A percentile compares a stretch with the other conserved stretches of the same genome.
These are phyloP conservation scores for Galaxea fascicularis DNA, from an alignment of 92 coral and sea anemone species.

Conservation along the genomic window DNA sequence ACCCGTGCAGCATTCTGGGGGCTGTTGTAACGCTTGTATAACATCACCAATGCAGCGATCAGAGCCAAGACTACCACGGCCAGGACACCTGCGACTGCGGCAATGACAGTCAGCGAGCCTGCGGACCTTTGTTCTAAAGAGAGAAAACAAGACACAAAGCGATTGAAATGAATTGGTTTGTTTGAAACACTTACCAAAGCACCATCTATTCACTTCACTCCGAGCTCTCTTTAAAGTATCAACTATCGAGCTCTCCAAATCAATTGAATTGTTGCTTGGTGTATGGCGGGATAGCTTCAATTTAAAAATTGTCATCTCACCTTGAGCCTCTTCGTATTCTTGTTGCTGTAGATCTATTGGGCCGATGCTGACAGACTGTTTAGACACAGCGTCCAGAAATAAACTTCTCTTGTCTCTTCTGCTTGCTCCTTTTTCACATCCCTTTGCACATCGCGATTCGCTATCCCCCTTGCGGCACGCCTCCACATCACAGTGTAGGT, in stretches of 20 bases:
- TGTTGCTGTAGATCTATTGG: background rate
- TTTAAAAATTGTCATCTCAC: background rate
- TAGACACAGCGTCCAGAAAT: constrained; percentile 24
- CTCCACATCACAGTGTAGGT: constrained; percentile 73
- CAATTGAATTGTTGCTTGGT: too few relatives aligned
- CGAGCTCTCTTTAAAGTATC: too few relatives aligned
- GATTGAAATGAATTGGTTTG: background rate
- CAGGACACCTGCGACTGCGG: constrained; percentile 78
- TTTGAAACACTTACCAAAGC: background rate
- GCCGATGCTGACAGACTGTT: constrained; percentile 14
- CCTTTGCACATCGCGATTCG: constrained; percentile 74
- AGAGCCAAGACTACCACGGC: constrained; percentile 77
- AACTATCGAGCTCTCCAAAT: too few relatives aligned
- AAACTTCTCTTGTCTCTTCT: constrained; percentile 77
- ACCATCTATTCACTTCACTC: background rate
- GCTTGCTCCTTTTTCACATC: constrained; percentile 36
- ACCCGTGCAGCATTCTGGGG: constrained; percentile 62
- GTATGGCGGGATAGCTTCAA: too few relatives aligned
- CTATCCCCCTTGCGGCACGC: constrained; percentile 79
- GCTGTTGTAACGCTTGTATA: constrained; percentile 56
- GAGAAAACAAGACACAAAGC: background rate
- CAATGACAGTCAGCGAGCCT: constrained; percentile 68
- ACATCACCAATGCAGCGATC: constrained; percentile 68
- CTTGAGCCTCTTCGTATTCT: background rate
- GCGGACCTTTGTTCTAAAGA: constrained; percentile 34